Conservation (phyloP, 2,797 vertebrate species). For the Distichodus sexfasciatus region DNA sequence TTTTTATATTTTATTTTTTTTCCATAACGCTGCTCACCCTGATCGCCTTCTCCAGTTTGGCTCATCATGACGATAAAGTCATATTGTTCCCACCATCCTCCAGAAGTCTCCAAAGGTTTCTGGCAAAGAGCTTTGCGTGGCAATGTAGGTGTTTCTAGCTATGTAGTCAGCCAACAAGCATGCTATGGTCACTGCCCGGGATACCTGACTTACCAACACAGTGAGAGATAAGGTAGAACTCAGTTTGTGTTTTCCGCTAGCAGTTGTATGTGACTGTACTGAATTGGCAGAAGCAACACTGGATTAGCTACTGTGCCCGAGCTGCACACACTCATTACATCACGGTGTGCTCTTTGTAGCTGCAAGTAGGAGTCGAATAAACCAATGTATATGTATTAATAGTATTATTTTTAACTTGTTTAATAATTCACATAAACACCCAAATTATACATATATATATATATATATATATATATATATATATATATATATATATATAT, state of each 20-base stretch:
- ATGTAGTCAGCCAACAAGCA: slow-evolving; percentile 98
- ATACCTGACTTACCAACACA: slow-evolving; percentile 76
- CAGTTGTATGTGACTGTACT: no score
- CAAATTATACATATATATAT: no score
- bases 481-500: no score
- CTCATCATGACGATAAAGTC: slow-evolving; percentile 99
- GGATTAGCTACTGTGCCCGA: no score
- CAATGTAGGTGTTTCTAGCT: slow-evolving; percentile 97
- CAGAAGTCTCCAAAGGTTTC: slow-evolving; percentile 98
- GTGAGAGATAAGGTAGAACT: not conserved
- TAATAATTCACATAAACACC: no score
- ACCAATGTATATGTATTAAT: no score
- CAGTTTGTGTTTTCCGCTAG: not conserved
- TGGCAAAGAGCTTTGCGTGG: slow-evolving; percentile 91
- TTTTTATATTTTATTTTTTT: not conserved
- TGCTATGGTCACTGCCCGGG: slow-evolving; percentile 97
- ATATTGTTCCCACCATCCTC: slow-evolving; percentile 99
- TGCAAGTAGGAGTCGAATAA: no score
- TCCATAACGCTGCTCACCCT: slow-evolving; percentile 76
- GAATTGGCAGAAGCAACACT: no score
- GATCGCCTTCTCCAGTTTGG: slow-evolving; percentile 94
- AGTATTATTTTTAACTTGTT: no score
- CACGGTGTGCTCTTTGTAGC: no score
- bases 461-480: no score
- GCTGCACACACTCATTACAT: no score